Evolutionary conservation across 2,113 vertebrate species (phyloP).

Genomic region (Trogon melanurus): DNA sequence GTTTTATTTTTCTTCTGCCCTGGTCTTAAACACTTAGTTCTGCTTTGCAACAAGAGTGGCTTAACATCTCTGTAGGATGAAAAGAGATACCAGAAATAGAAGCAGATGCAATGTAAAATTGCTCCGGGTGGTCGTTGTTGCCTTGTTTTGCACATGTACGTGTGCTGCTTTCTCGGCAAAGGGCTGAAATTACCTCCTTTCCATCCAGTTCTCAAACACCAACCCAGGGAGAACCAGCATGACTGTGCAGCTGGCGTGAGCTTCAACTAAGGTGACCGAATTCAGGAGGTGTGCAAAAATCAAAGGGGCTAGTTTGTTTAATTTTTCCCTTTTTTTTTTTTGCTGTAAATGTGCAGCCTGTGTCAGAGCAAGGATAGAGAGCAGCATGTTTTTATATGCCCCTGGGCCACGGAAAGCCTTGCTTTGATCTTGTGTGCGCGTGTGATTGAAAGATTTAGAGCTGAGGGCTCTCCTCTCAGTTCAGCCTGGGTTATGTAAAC

Average conservation of each 20-base stretch:
- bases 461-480: neutral
- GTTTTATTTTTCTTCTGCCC: neutral
- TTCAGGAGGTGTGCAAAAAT: neutral
- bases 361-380: neutral
- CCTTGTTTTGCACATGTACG: rapidly evolving
- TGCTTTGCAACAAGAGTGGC: neutral
- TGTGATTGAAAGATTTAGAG: neutral
- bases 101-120: neutral
- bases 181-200: neutral
- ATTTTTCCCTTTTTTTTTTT: neutral
- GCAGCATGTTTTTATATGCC: neutral
- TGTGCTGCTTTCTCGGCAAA: neutral
- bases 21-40: neutral
- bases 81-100: neutral
- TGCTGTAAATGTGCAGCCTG: neutral
- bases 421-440: neutral
- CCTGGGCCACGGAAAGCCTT: neutral
- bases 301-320: neutral
- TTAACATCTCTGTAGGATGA: neutral
- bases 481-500: neutral
- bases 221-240: rapidly evolving
- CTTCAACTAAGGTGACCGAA: neutral
- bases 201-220: neutral
- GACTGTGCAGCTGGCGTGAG: neutral
- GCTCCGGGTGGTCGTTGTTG: rapidly evolving